These are phyloP conservation scores for Tribolium castaneum DNA, from an alignment of 1,140 invertebrate genomes.

Conservation along the genomic window DNA sequence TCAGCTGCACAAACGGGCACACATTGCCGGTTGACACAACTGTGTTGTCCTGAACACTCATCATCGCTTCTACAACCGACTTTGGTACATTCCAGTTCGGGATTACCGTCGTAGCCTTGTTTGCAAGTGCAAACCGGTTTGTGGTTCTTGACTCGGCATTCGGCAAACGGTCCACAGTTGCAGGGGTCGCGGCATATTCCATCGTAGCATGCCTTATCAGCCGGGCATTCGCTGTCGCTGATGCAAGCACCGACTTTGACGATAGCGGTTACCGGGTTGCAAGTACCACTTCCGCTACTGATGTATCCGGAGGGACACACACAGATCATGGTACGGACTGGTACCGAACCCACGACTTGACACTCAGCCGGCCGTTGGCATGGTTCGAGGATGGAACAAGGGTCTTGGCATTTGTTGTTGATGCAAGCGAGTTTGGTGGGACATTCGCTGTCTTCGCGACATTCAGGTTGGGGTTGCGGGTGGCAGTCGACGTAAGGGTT, in stretches of 20 bases:
- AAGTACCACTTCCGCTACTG: conserved; percentile 83
- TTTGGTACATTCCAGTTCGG: conserved; percentile 79
- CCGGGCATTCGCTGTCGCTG: conserved; percentile 79
- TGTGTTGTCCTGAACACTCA: conserved; percentile 81
- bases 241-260: conserved; percentile 76
- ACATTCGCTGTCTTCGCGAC: conserved; percentile 84
- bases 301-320: conserved; percentile 89
- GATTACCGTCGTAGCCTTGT: conserved; percentile 83
- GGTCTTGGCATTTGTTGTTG: conserved; percentile 83
- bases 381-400: conserved; percentile 81
- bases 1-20: conserved; percentile 80
- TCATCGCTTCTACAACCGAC: conserved; percentile 78
- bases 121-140: conserved; percentile 87
- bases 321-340: conserved; percentile 89
- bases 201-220: conserved; percentile 81
- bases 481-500: conserved; percentile 86
- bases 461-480: conserved; percentile 78
- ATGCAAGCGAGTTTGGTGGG: conserved; percentile 83
- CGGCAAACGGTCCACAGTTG: conserved; percentile 81
- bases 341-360: conserved; percentile 81
- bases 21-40: conserved; percentile 83
- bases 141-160: conserved; percentile 83
- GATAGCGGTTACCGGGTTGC: conserved; percentile 76
- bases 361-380: conserved; percentile 84
- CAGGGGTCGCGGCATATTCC: conserved; percentile 85